phyloP scores from a whole-genome alignment of 2,113 vertebrate genomes.

The Sisor rabdophorus region DNA sequence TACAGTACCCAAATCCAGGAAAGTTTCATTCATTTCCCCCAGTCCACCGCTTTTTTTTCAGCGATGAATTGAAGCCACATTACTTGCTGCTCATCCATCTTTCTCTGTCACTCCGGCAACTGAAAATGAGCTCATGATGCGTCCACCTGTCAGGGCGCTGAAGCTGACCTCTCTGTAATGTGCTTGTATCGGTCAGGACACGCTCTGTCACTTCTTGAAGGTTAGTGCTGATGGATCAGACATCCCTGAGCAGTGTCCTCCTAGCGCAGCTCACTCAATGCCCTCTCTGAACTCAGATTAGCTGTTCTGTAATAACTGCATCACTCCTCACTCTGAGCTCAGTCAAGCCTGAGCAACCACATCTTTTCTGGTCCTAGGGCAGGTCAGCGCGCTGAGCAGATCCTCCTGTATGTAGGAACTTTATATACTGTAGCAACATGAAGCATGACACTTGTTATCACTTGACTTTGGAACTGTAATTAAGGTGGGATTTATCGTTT shows the following conservation, averaged over 20 bases:
- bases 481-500: slow-evolving; percentile 30
- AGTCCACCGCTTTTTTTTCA: not conserved
- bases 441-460: slow-evolving; percentile 13
- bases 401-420: not conserved
- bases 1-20: slow-evolving; percentile 54
- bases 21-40: slow-evolving; percentile 26
- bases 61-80: slow-evolving; percentile 30
- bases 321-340: slow-evolving; percentile 6
- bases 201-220: slow-evolving; percentile 17
- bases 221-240: slow-evolving; percentile 39
- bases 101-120: slow-evolving; percentile 16
- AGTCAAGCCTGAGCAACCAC: not conserved
- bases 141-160: slow-evolving; percentile 4
- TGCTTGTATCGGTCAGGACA: slow-evolving; percentile 11
- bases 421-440: not conserved
- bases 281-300: slow-evolving; percentile 13
- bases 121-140: slow-evolving; percentile 34
- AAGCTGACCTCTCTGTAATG: not conserved
- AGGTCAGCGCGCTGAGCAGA: not conserved
- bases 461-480: slow-evolving; percentile 23
- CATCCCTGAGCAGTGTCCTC: slow-evolving; percentile 5
- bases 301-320: not conserved
- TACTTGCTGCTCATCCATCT: slow-evolving; percentile 28
- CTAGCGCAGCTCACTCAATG: not conserved
- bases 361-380: not conserved